These are phyloP conservation scores for Musca domestica DNA, from an alignment of 1,140 invertebrate genomes.

Conservation along the genomic window DNA sequence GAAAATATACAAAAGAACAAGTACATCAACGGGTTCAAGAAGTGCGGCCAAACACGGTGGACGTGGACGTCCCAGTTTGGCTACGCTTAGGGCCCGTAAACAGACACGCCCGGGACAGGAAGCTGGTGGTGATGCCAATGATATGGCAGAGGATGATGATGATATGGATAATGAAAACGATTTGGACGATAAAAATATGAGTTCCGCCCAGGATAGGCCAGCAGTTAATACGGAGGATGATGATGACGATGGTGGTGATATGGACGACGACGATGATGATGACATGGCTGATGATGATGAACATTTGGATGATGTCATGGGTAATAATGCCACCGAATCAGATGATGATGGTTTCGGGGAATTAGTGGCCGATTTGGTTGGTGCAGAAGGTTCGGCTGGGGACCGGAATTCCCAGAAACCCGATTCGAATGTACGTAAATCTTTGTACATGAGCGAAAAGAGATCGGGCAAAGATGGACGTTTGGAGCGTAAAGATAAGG, in stretches of 20 bases:
- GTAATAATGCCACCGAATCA: slow-evolving; percentile 14
- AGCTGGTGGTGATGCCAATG: slow-evolving; percentile 29
- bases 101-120: slow-evolving; percentile 15
- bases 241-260: slow-evolving; percentile 49
- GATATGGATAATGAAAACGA: slow-evolving; percentile 18
- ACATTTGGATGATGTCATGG: slow-evolving; percentile 9
- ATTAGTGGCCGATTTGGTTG: slow-evolving; percentile 44
- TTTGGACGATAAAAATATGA: neutral
- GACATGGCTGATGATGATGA: slow-evolving; percentile 19
- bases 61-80: slow-evolving; percentile 32
- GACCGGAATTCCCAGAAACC: slow-evolving; percentile 31
- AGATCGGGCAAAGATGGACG: slow-evolving; percentile 71
- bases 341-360: slow-evolving; percentile 48
- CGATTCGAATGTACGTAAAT: slow-evolving; percentile 57
- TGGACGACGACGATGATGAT: slow-evolving; percentile 40
- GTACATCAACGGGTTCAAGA: slow-evolving; percentile 10
- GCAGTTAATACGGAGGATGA: slow-evolving; percentile 30
- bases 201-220: slow-evolving; percentile 26
- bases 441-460: slow-evolving; percentile 77
- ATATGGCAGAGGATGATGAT: slow-evolving; percentile 20
- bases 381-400: slow-evolving; percentile 36
- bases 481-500: slow-evolving; percentile 75
- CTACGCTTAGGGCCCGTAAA: neutral
- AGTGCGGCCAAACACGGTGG: slow-evolving; percentile 1
- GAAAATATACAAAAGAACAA: slow-evolving; percentile 44